Base-by-base conservation (phyloP, 2,888 invertebrate genomes). In the Melanostoma scalare region DNA sequence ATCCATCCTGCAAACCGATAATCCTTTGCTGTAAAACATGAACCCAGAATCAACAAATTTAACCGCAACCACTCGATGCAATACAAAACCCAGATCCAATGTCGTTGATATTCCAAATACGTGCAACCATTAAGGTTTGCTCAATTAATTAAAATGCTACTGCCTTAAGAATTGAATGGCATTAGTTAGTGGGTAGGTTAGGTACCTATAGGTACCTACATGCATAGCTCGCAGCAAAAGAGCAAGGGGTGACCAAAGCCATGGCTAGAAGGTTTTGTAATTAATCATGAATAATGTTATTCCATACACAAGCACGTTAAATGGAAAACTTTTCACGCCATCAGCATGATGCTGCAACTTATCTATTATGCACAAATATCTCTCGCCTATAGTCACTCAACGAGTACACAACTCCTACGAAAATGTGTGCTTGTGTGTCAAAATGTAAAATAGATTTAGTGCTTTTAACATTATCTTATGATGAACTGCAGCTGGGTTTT, bases 211-310 rank as follows among this genome's bases (percentile, higher is more conserved):
- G 48, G 33, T 44, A 35, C 36, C 20, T 20, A 20, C 20, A 0
- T 20, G 1, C 20, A 20, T 20, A 1, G 20, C 20, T 20, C 20
- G 44, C 46, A 61, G 35, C 48, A 4, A 33, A 36, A 36, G 35
- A 36, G 48, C 20, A 63, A 36, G 38, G 63, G 50, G 50, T 60
- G 72, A 77, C 71, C 72, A 72, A 67, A 63, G 20, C 30, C 63
- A 60, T 60, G 31, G 58, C 65, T 72, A 52, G 81, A 72, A 60
- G 68, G 77, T 46, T 40, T 68, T 69, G 67, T 84, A 84, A 84
- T 84, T 84, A 84, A 79, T 84, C 78, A 84, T 84, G 78, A 78
- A 84, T 84, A 84, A 84, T 78, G 84, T 60, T 74, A 78, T 67
- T 74, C 78, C 74, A 78, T 42, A 31, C 40, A 71, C 74, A 84